A percentile compares a stretch with the other conserved stretches of the same genome.
These are phyloP conservation scores for Meandrusa payeni DNA, from an alignment of 2,888 invertebrate species.

Conservation along the genomic window DNA sequence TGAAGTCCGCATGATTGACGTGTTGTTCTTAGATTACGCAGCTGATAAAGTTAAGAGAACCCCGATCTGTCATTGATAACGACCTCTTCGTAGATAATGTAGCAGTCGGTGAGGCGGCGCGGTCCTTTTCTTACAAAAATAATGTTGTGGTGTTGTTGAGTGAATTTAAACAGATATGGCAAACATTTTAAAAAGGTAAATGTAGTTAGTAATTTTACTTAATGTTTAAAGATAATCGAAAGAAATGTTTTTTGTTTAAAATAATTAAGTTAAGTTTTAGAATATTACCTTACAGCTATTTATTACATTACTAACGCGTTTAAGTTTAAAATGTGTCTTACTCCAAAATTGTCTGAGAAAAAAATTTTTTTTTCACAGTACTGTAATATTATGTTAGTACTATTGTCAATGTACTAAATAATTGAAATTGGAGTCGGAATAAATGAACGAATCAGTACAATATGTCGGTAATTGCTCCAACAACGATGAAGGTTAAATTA, in stretches of 20 bases:
- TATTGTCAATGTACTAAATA: too few species aligned
- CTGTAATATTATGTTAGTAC: too few species aligned
- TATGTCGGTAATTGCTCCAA: too few species aligned
- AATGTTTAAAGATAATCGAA: too few species aligned
- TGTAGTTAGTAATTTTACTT: not conserved
- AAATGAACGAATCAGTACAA: too few species aligned
- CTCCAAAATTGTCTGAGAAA: too few species aligned
- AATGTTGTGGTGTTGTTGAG: slow-evolving; percentile 3
- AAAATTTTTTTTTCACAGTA: too few species aligned
- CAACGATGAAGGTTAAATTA: too few species aligned
- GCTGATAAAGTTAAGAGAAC: slow-evolving; percentile 48
- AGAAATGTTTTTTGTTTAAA: not conserved
- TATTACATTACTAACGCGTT: too few species aligned
- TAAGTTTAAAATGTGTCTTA: too few species aligned
- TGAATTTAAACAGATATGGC: slow-evolving; percentile 42
- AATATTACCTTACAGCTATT: too few species aligned
- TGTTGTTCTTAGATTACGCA: slow-evolving; percentile 56
- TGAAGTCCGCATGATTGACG: slow-evolving; percentile 59
- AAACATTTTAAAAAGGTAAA: slow-evolving; percentile 55
- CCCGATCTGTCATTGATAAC: slow-evolving; percentile 69
- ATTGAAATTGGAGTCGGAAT: too few species aligned
- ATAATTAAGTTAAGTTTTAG: not conserved
- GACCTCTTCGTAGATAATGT: slow-evolving; percentile 35
- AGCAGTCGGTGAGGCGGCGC: slow-evolving; percentile 20
- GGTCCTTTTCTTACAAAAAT: slow-evolving; percentile 6